Percentiles rank a stretch among this genome's conserved stretches.
phyloP scores from a whole-genome alignment of 2,113 vertebrate species.

The Chloebia gouldiae region DNA sequence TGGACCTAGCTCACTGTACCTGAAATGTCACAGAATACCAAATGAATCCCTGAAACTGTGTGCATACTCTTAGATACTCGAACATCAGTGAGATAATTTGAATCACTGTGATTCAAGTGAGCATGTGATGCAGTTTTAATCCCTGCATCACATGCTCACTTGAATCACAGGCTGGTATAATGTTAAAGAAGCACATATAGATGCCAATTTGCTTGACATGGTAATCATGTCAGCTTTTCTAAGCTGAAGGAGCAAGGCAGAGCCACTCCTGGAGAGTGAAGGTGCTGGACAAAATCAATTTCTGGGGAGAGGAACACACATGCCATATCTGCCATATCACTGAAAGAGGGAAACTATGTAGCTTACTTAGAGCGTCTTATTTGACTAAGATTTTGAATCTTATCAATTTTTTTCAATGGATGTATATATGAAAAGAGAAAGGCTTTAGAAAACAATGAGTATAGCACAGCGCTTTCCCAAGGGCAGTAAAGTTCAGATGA shows the following conservation, averaged over 20 bases:
- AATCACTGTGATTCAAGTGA: no score
- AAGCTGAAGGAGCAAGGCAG: background rate
- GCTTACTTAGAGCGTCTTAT: background rate
- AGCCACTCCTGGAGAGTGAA: background rate
- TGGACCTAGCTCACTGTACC: background rate
- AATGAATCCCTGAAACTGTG: background rate
- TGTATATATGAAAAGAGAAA: background rate
- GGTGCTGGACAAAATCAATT: background rate
- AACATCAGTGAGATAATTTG: background rate
- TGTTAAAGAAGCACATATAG: rapidly evolving
- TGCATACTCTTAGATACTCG: background rate
- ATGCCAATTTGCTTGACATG: background rate
- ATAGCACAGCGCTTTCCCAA: background rate
- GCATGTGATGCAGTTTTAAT: no score
- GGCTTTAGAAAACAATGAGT: background rate
- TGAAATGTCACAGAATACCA: background rate
- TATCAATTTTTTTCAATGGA: background rate
- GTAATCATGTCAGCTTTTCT: background rate
- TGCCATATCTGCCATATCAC: rapidly evolving
- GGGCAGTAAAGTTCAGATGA: background rate
- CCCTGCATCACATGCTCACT: background rate
- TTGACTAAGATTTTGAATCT: background rate
- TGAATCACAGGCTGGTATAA: background rate
- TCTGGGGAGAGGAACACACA: background rate
- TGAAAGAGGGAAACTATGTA: background rate